Base-by-base conservation (phyloP, 2,113 vertebrate genomes). In the Hipposideros armiger region DNA sequence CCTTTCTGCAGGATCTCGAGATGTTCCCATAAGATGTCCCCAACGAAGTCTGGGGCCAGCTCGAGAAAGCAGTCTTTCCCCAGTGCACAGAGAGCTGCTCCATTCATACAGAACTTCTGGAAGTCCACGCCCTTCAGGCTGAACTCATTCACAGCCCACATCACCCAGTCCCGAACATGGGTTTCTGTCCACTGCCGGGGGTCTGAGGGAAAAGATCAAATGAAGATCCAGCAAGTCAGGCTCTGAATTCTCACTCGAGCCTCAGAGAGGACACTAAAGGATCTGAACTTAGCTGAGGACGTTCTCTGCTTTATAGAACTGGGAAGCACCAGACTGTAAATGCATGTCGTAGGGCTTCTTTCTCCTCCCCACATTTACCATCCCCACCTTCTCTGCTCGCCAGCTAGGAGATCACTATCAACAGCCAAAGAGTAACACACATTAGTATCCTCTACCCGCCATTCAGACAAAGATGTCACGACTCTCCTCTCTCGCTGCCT, bases 1-100 rank as follows among this genome's bases (percentile, higher is more conserved):
- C 99, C 99, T 99, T 99, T 99, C 98, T 99, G 99, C 98, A 99
- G 98, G 98, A 99, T 99, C 98, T 99, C 99, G 97, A 99, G 98
- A 91, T 99, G 99, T 67, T 99, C 99, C 99, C 99, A 99, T 16
- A 99, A 99, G 98, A 99, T 99, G 96, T 99, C 99, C 32, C 99
- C 99, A 90, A 99, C 99, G 95, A 99, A 99, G 98, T 99, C 99
- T 0, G 99, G 99, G 0, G 99, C 99, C 95, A 99, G 98, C 97
- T 99, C 99, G 10, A 99, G 98, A 98, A 99, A 99, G 97, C 99
- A 99, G 40, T 99, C 99, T 97, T 99, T 99, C 47, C 99, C 99
- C 98, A 99, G 98, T 0, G 99, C 99, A 0, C 99, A 99, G 91
- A 99, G 98, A 60, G 97, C 99, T 84, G 99, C 99, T 66, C 99